phyloP scores from a whole-genome alignment of 1,140 invertebrate genomes.

The Drosophila ogumai region DNA sequence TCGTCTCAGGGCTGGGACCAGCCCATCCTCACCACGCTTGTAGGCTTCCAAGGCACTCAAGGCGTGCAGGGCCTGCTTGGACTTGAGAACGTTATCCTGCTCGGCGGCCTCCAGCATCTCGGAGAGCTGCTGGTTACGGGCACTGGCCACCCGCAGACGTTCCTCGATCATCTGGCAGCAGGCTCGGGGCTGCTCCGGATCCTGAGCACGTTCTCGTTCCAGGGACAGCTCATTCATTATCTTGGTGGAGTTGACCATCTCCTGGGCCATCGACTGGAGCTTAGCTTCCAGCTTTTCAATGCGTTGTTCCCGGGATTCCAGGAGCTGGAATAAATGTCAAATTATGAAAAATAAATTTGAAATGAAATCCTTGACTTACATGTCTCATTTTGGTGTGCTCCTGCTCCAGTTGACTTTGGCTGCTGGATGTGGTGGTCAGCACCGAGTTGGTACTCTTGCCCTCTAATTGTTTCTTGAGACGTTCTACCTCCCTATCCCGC shows the following conservation, averaged over 20 bases:
- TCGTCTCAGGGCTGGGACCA: slow-evolving; percentile 69
- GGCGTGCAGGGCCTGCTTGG: slow-evolving; percentile 79
- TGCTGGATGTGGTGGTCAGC: slow-evolving; percentile 40
- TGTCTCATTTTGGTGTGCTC: slow-evolving; percentile 64
- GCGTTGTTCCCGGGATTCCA: slow-evolving; percentile 67
- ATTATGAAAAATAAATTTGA: not conserved
- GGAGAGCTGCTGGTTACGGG: slow-evolving; percentile 63
- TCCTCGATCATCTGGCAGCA: slow-evolving; percentile 77
- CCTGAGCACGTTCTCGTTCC: slow-evolving; percentile 54
- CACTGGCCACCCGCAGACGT: slow-evolving; percentile 55
- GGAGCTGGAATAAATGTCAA: slow-evolving; percentile 29
- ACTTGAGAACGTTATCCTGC: slow-evolving; percentile 79
- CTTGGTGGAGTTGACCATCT: slow-evolving; percentile 75
- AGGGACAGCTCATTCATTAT: slow-evolving; percentile 75
- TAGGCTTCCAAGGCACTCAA: slow-evolving; percentile 74
- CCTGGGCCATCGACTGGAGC: slow-evolving; percentile 68
- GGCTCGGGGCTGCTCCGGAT: slow-evolving; percentile 57
- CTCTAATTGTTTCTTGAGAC: slow-evolving; percentile 44
- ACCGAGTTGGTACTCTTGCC: slow-evolving; percentile 19
- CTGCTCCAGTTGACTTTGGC: slow-evolving; percentile 32
- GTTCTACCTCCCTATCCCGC: slow-evolving; percentile 71
- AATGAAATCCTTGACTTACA: slow-evolving; percentile 32
- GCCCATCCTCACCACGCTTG: slow-evolving; percentile 76
- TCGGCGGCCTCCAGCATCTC: slow-evolving; percentile 78
- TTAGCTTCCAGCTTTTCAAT: slow-evolving; percentile 76